phyloP scores from a whole-genome alignment of 1,140 invertebrate genomes.

The Calycopis cecrops region DNA sequence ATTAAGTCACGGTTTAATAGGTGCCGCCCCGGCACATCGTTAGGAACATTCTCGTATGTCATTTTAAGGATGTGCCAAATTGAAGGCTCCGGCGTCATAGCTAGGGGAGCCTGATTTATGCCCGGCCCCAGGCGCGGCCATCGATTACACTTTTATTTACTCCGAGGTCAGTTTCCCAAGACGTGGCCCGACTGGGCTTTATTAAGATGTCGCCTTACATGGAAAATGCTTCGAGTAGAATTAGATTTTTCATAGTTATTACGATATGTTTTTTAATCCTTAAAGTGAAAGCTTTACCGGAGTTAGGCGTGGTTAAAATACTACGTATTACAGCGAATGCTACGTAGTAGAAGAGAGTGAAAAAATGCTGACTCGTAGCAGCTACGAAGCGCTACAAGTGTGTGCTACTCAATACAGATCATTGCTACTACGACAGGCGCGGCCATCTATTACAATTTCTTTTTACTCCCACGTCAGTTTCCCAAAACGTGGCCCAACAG shows the following conservation, averaged over 20 bases:
- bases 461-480: constrained; percentile 68
- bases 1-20: constrained; percentile 18
- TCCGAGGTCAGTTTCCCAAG: constrained; percentile 63
- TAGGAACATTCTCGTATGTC: constrained; percentile 69
- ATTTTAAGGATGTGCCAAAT: constrained; percentile 75
- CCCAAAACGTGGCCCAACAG: constrained; percentile 36
- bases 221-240: too few relatives aligned
- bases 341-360: too few relatives aligned
- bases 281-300: too few relatives aligned
- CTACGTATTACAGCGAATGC: too few relatives aligned
- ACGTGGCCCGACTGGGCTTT: constrained; percentile 34
- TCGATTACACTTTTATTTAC: constrained; percentile 67
- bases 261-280: too few relatives aligned
- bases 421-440: too few relatives aligned
- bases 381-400: too few relatives aligned
- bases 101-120: constrained; percentile 70
- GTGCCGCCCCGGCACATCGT: constrained; percentile 44
- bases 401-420: too few relatives aligned
- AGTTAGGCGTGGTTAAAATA: too few relatives aligned
- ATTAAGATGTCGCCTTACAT: constrained; percentile 29
- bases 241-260: too few relatives aligned
- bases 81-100: constrained; percentile 69
- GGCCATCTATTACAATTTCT: constrained; percentile 63
- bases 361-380: too few relatives aligned
- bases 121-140: constrained; percentile 42